Conservation (phyloP, 2,888 invertebrate genomes). For the Ischnura elegans region DNA sequence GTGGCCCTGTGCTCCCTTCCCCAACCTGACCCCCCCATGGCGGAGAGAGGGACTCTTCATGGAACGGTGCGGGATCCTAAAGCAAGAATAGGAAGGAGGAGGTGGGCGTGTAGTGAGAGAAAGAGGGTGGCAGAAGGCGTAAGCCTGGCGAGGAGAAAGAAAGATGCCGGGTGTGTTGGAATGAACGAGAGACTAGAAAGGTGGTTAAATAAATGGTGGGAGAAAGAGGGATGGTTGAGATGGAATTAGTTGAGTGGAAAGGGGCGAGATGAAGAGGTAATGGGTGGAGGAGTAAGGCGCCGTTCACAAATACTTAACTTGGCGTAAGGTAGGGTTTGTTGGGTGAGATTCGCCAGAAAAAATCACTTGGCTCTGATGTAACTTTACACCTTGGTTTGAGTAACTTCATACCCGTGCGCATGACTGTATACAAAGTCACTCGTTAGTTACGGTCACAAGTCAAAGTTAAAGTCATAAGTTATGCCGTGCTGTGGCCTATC, state of each 20-base stretch:
- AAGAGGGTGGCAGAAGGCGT: not conserved
- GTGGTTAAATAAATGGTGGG: not conserved
- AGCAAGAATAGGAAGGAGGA: slow-evolving; percentile 4
- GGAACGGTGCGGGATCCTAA: not conserved
- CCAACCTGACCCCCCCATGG: not conserved
- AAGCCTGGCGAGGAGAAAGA: not conserved
- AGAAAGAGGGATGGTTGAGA: not conserved
- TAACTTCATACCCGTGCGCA: too few species aligned
- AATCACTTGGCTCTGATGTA: too few species aligned
- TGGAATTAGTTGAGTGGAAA: not conserved
- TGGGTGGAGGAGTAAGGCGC: not conserved
- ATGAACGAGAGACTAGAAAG: not conserved
- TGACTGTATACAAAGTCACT: too few species aligned
- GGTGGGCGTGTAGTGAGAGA: not conserved
- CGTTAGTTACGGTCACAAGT: too few species aligned
- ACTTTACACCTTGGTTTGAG: too few species aligned
- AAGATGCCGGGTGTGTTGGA: not conserved
- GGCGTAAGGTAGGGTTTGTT: too few species aligned
- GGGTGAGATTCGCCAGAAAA: too few species aligned
- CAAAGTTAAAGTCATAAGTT: too few species aligned
- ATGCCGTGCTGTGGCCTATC: too few species aligned
- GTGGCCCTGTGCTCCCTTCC: not conserved
- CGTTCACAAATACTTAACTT: too few species aligned
- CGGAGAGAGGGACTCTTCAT: not conserved
- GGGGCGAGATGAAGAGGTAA: not conserved